phyloP scores from a whole-genome alignment of 2,797 vertebrate genomes.

The Valencia hispanica region DNA sequence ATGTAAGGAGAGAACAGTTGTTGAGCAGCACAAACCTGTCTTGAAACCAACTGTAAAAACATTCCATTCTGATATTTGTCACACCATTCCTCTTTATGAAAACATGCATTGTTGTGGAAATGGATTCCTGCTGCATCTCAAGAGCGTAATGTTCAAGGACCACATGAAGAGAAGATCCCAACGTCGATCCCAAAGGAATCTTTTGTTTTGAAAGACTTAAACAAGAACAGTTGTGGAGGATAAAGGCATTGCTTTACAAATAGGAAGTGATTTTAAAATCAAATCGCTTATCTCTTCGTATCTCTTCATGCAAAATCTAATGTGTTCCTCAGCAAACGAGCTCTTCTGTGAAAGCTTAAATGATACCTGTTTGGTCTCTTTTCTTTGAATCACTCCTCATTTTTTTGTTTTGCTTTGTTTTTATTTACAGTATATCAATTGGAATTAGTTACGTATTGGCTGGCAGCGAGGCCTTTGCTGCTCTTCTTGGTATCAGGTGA shows the following conservation, averaged over 20 bases:
- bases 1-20: conserved; percentile 35
- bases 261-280: conserved; percentile 27
- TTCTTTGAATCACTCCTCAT: background rate
- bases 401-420: conserved; percentile 22
- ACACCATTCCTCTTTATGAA: conserved; percentile 12
- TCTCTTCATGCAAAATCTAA: conserved; percentile 28
- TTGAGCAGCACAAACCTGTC: conserved; percentile 29
- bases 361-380: conserved; percentile 5
- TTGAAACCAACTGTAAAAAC: conserved; percentile 24
- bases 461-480: conserved; percentile 78
- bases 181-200: conserved; percentile 23
- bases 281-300: conserved; percentile 6
- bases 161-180: conserved; percentile 31
- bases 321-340: conserved; percentile 10
- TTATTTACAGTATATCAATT: conserved; percentile 71
- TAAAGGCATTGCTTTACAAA: conserved; percentile 26
- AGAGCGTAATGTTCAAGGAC: conserved; percentile 19
- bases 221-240: conserved; percentile 24
- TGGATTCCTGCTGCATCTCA: conserved; percentile 20
- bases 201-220: conserved; percentile 36
- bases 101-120: conserved; percentile 1
- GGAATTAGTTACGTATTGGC: conserved; percentile 80
- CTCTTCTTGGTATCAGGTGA: conserved; percentile 76
- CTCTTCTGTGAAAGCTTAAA: conserved; percentile 9
- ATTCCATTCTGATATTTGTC: background rate